Evolutionary conservation across 2,797 vertebrate species (phyloP).

Genomic region (Notolepis coatsorum): DNA sequence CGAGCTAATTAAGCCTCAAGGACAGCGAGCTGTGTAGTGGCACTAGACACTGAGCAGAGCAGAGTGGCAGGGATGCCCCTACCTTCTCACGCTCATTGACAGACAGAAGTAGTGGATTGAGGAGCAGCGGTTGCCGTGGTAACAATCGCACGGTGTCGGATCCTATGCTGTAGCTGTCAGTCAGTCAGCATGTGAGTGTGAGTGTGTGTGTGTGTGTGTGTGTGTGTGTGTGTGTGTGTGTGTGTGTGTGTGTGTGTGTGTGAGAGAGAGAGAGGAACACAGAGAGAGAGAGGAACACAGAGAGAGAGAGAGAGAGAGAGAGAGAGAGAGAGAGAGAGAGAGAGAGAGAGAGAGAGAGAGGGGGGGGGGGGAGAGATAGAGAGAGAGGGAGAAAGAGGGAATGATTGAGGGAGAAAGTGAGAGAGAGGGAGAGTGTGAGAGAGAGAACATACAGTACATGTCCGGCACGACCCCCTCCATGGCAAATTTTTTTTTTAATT

Average conservation of each 20-base stretch:
- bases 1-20: slow-evolving; percentile 79
- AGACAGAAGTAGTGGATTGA: slow-evolving; percentile 28
- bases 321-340: no score
- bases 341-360: no score
- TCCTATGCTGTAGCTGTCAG: slow-evolving; percentile 51
- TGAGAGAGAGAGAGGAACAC: slow-evolving; percentile 56
- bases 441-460: no score
- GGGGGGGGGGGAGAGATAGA: no score
- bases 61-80: slow-evolving; percentile 52
- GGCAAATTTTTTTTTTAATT: no score
- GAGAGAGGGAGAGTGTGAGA: no score
- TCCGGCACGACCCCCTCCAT: no score
- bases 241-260: slow-evolving; percentile 40
- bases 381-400: no score
- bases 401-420: no score
- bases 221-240: slow-evolving; percentile 13
- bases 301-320: no score
- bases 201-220: slow-evolving; percentile 7
- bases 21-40: slow-evolving; percentile 56
- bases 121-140: slow-evolving; percentile 60
- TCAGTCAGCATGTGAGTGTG: slow-evolving; percentile 48
- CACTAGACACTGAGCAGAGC: slow-evolving; percentile 51
- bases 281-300: no score
- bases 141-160: slow-evolving; percentile 64
- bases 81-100: slow-evolving; percentile 46